Evolutionary conservation across 2,797 vertebrate genomes (phyloP), one percentile per base, ranked within the genome.

Genomic region (Pseudomugil gertrudae): DNA sequence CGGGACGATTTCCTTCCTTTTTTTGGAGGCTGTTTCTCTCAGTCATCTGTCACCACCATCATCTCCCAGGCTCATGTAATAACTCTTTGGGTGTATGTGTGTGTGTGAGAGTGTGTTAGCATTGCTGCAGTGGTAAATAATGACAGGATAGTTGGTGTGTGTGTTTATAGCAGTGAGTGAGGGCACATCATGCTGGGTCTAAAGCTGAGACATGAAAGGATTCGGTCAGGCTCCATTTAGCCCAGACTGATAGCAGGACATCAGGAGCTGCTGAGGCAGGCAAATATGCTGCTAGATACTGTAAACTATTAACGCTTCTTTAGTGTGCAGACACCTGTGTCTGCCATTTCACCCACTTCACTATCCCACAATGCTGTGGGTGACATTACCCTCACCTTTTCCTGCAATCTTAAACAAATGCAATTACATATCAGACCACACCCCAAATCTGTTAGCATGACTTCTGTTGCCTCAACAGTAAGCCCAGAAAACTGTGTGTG

Each of bases 201-300:
- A 84, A 88, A 79, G 85, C 90, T 84, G 89, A 86, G 86, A 90
- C 90, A 89, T 89, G 79, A 92, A 92, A 90, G 86, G 91, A 92
- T 91, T 87, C 60, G 80, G 92, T 93, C 92, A 92, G 90, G 90
- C 92, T 85, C 88, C 92, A 92, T 94, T 93, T 92, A 93, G 91
- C 87, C 83, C 86, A 89, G 89, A 92, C 87, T 92, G 90, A 93
- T 90, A 90, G 89, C 83, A 85, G 88, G 89, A 89, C 91, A 92
- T 80, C 83, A 72, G 81, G 80, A 84, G 84, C 86, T 89, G 87
- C 89, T 87, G 89, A 89, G 85, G 66, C 78, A 79, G 79, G 84
- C 75, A 81, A 72, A 86, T 79, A 77, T 35, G 24, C 56, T 3
- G 40, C 83, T 35, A 77, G 85, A 84, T 84, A 88, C 83, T 79